Evolutionary conservation across 2,797 vertebrate species (phyloP), one percentile per base, ranked within the genome.

Genomic region (Trachurus trachurus): DNA sequence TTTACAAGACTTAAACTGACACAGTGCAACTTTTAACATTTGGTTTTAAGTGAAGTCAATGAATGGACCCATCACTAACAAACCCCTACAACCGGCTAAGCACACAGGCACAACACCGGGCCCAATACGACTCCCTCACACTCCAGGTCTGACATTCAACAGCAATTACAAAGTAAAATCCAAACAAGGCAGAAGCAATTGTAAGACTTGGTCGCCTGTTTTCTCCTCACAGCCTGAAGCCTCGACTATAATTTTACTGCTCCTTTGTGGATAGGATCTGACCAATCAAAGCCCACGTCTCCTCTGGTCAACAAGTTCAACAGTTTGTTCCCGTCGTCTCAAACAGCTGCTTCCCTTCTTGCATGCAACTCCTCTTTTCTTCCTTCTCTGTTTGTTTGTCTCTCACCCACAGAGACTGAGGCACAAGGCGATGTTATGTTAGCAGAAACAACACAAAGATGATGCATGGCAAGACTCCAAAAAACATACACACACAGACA

Each of bases 231-330:
- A 42, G 61, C 66, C 71, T 72, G 6, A 63, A 62, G 42, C 57
- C 29, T 52, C 65, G 17, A 22, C 29, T 61, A 37, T 21, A 39
- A 44, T 69, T 78, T 78, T 64, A 78, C 65, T 58, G 66, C 53
- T 83, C 64, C 64, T 61, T 75, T 50, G 65, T 73, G 56, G 59
- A 62, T 29, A 29, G 21, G 26, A 37, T 65, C 66, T 54, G 52
- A 47, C 60, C 76, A 81, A 82, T 52, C 45, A 81, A 81, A 83
- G 59, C 67, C 73, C 56, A 29, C 29, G 21, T 75, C 19, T 66
- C 64, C 57, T n/a, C 67, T 64, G 83, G 86, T 89, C 86, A 87
- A 60, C 31, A 72, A 83, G 84, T 87, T 85, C 58, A 79, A 60
- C 71, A 26, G 62, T 68, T 71, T 21, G 63, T 47, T 78, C 61